Base-by-base conservation (phyloP, 2,113 vertebrate genomes). In the Aegithalos caudatus region DNA sequence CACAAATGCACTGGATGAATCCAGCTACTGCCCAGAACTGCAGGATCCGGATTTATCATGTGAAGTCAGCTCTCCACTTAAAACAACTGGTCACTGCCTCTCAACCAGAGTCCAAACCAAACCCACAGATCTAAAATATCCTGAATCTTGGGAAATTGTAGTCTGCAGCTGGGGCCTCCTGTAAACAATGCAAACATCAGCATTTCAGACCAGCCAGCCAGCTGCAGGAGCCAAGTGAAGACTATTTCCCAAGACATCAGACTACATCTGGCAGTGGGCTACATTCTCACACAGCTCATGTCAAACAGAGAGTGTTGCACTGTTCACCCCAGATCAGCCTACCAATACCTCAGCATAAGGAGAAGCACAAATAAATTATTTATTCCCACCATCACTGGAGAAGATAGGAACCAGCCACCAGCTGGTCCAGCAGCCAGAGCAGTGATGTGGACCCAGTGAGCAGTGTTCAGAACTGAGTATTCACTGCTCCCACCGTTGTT, bases 181-280 rank as follows among this genome's bases (percentile, higher is more conserved):
- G 62, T 82, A 90, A 84, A 90, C 44, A 79, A 65, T 29, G 53
- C 81, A 90, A 85, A 80, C 70, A 85, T 82, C 89, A 92, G 89
- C 81, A 80, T 90, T 95, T 95, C 90, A 88, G 94, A 87, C 21
- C 40, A 85, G 57, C 11, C 77, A 86, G 69, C 48, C 85, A 93
- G 72, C 72, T 94, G 66, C 9, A 6, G 66, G 70, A 53, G 44
- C 38, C 2, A 0, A 54, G 76, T 38, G 50, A 74, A 95, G 84
- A 53, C 24, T 51, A 11, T 90, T 91, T 91, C 66, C 79, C 87
- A 82, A 89, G 70, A 69, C 21, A 74, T 21, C 17, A 70, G 28
- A 40, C 25, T 56, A 13, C 54, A 1, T 60, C 70, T 85, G 84
- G 57, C 65, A 95, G 62, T 4, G 5, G 45, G 37, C 35, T 78